These are phyloP conservation scores for Octodonta nipae DNA, from an alignment of 2,888 invertebrate species.

Conservation along the genomic window DNA sequence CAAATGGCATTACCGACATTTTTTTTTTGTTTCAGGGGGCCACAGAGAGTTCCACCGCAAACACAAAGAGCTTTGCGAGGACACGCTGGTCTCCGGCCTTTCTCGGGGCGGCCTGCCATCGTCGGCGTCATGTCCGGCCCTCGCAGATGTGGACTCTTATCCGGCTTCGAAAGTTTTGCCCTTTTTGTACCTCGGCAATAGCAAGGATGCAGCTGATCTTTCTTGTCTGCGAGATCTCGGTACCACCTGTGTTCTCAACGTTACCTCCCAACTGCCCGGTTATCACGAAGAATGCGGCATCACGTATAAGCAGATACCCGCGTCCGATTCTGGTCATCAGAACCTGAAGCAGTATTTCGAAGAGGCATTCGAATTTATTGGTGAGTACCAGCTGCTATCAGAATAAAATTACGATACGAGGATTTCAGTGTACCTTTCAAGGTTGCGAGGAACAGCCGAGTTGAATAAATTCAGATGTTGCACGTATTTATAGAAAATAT, in stretches of 20 bases:
- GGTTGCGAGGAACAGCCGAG: too few relatives aligned
- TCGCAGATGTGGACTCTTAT: slow-evolving; percentile 56
- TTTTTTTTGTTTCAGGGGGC: slow-evolving; percentile 54
- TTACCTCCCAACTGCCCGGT: slow-evolving; percentile 62
- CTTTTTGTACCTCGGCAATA: slow-evolving; percentile 70
- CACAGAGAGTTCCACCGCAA: slow-evolving; percentile 57
- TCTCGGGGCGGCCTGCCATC: slow-evolving; percentile 27
- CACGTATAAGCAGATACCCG: slow-evolving; percentile 65
- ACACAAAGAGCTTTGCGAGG: slow-evolving; percentile 60
- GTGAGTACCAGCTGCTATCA: slow-evolving; percentile 47
- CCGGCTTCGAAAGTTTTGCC: slow-evolving; percentile 68
- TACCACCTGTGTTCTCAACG: slow-evolving; percentile 67
- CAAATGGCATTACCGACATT: too few relatives aligned
- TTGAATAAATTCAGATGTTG: too few relatives aligned
- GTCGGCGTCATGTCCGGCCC: slow-evolving; percentile 41
- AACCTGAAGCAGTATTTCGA: slow-evolving; percentile 81
- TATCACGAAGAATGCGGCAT: slow-evolving; percentile 54
- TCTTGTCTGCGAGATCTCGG: slow-evolving; percentile 50
- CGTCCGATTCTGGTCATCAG: slow-evolving; percentile 70
- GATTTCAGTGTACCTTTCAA: too few relatives aligned
- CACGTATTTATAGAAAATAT: too few relatives aligned
- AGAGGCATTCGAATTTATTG: slow-evolving; percentile 74
- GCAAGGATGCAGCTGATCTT: slow-evolving; percentile 62
- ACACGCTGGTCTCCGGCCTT: slow-evolving; percentile 42
- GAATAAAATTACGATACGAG: too few relatives aligned